A percentile compares a stretch with the other conserved stretches of the same genome.
These are phyloP conservation scores for Eutolmus rufibarbis DNA, from an alignment of 2,888 invertebrate species.

Conservation along the genomic window DNA sequence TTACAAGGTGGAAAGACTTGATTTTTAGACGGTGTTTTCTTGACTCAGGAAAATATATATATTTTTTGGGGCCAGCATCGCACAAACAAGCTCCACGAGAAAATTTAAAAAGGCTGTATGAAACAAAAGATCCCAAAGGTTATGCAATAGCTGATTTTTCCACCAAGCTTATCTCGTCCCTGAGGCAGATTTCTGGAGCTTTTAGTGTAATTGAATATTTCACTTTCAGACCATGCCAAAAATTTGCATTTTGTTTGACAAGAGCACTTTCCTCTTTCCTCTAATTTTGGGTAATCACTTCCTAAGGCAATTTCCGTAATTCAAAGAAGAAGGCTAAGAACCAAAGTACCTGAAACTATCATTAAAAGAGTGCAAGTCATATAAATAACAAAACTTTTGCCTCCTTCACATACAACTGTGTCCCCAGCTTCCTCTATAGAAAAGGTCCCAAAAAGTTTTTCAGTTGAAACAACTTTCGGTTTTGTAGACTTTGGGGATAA, in stretches of 20 bases:
- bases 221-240: background rate
- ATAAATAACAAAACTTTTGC: conserved; percentile 38
- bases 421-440: background rate
- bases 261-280: background rate
- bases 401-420: background rate
- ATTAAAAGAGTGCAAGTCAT: conserved; percentile 23
- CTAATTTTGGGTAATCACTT: background rate
- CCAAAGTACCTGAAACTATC: conserved; percentile 20
- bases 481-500: conserved; percentile 21
- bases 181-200: background rate
- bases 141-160: background rate
- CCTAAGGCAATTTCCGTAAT: background rate
- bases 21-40: background rate
- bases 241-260: background rate
- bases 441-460: background rate
- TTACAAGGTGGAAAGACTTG: background rate
- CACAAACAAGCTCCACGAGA: background rate
- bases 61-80: background rate
- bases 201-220: background rate
- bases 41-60: background rate
- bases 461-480: background rate
- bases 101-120: background rate
- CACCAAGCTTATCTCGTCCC: background rate
- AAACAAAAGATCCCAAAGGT: background rate
- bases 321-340: background rate